These are phyloP conservation scores for Perodicticus potto DNA, from an alignment of 2,797 vertebrate genomes.

Conservation along the genomic window DNA sequence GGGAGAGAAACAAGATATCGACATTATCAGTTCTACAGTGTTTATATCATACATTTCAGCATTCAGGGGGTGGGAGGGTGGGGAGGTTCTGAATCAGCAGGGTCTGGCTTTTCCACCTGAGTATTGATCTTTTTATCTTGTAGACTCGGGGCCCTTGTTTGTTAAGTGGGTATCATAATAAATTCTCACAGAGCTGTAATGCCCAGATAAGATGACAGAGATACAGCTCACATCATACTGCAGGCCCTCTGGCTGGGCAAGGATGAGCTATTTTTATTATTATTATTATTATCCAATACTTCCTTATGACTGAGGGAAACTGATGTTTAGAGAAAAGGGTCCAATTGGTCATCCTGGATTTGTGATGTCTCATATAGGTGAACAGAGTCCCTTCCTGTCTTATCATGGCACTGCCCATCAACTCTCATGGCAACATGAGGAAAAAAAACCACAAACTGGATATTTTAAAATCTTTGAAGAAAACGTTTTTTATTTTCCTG, in stretches of 20 bases:
- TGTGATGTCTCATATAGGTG: neutral
- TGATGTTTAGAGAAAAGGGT: neutral
- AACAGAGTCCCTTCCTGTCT: neutral
- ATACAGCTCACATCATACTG: neutral
- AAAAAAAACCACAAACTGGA: neutral
- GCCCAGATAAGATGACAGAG: neutral
- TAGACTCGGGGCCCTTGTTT: neutral
- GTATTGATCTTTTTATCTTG: neutral
- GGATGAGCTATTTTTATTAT: neutral
- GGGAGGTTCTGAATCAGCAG: neutral
- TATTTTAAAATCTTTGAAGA: conserved; percentile 2
- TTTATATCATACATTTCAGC: neutral
- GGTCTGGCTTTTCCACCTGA: neutral
- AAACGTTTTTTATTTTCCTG: neutral
- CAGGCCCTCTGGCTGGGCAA: neutral
- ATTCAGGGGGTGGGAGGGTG: neutral
- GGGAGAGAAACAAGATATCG: conserved; percentile 34
- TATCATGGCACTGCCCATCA: neutral
- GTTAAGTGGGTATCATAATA: neutral
- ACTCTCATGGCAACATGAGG: neutral
- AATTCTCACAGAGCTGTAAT: neutral
- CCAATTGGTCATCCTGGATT: neutral
- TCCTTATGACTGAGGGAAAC: neutral
- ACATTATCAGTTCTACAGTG: neutral
- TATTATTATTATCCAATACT: neutral